A percentile compares a stretch with the other conserved stretches of the same genome.
phyloP scores from a whole-genome alignment of 2,888 invertebrate genomes.

The Cephus runcator region DNA sequence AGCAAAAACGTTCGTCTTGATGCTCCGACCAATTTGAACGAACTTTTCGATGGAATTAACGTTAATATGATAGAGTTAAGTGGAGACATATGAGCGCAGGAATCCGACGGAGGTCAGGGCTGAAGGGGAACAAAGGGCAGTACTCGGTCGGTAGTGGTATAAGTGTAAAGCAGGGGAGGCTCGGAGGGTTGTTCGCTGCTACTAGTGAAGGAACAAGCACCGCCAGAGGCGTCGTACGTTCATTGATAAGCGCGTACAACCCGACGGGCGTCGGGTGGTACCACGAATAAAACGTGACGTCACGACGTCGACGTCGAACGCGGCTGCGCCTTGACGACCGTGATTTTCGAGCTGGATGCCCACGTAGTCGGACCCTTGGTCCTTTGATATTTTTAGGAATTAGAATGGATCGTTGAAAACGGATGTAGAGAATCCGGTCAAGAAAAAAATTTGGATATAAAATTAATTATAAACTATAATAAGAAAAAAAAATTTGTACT shows the following conservation, averaged over 20 bases:
- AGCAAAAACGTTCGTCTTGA: neutral
- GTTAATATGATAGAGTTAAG: neutral
- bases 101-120: conserved; percentile 1
- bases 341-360: conserved; percentile 15
- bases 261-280: conserved; percentile 40
- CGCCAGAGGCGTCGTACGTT: conserved; percentile 57
- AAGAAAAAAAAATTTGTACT: neutral
- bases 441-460: neutral
- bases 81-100: neutral
- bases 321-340: conserved; percentile 38
- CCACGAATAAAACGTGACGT: conserved; percentile 37
- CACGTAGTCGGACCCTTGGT: neutral
- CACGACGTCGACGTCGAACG: conserved; percentile 33
- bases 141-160: neutral
- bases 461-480: neutral
- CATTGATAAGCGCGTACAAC: conserved; percentile 55
- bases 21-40: neutral
- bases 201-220: conserved; percentile 36
- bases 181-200: conserved; percentile 30
- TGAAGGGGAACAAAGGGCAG: conserved; percentile 1
- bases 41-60: neutral
- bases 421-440: neutral
- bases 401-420: neutral
- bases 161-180: conserved; percentile 11
- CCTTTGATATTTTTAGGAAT: neutral